Evolutionary conservation across 2,113 vertebrate species (phyloP).

Genomic region (Azemiops feae): DNA sequence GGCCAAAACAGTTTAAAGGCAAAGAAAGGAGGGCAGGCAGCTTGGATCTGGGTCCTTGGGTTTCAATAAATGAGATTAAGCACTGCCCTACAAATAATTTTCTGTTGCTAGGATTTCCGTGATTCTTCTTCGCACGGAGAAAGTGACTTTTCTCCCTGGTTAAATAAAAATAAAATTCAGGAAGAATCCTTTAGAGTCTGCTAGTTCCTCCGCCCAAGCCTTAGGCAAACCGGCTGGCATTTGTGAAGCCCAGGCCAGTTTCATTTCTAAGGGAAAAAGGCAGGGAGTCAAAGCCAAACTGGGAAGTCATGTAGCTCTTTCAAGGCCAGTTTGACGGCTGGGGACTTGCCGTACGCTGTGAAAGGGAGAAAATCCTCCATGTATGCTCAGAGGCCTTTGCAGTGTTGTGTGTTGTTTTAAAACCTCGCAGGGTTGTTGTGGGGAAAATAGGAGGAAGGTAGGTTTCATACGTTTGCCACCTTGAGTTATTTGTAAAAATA

Average conservation of each 20-base stretch:
- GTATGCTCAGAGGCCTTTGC: neutral
- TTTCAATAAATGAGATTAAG: neutral
- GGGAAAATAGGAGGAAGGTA: neutral
- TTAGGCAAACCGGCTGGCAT: neutral
- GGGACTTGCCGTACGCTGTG: neutral
- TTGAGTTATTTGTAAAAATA: no score
- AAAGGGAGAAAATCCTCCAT: neutral
- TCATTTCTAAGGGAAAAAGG: neutral
- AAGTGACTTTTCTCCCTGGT: no score
- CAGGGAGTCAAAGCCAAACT: no score
- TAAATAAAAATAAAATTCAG: neutral
- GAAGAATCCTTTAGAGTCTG: neutral
- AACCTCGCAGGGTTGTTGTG: no score
- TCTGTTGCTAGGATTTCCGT: neutral
- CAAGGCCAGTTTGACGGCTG: no score
- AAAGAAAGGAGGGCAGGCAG: neutral
- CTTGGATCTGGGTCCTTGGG: neutral
- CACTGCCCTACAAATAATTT: neutral
- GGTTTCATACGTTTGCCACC: no score
- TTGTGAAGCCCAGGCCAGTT: neutral
- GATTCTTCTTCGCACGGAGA: neutral
- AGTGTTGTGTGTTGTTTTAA: no score
- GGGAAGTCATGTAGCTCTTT: neutral
- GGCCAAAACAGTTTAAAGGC: neutral
- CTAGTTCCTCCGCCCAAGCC: neutral